Conservation (phyloP, 23 tunicate genomes). For the Diplosoma virens region DNA sequence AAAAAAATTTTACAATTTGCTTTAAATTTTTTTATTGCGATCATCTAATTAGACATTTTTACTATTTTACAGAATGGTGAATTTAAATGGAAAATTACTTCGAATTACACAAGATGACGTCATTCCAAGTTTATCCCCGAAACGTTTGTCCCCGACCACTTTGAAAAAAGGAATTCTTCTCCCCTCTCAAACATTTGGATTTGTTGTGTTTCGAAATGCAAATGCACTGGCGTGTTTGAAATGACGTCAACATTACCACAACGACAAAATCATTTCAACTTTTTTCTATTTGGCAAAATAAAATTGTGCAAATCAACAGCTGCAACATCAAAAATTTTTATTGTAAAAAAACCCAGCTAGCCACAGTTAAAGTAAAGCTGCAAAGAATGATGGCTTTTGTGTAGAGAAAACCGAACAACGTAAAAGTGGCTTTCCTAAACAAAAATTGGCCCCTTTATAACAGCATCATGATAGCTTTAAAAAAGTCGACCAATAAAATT, state of each 20-base stretch:
- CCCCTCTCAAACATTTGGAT: conserved; percentile 49
- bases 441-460: too few relatives aligned
- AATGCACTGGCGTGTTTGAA: conserved; percentile 42
- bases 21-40: too few relatives aligned
- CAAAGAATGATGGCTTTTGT: too few relatives aligned
- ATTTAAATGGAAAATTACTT: conserved; percentile 37
- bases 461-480: too few relatives aligned
- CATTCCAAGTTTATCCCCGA: conserved; percentile 38
- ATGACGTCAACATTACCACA: neutral
- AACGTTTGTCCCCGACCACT: neutral
- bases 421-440: too few relatives aligned
- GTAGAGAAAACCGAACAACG: too few relatives aligned
- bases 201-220: conserved; percentile 37
- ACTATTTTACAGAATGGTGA: conserved; percentile 12
- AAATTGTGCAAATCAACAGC: neutral
- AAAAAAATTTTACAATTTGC: too few relatives aligned
- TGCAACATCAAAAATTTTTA: neutral
- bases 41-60: neutral
- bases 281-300: neutral
- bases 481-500: too few relatives aligned
- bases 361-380: too few relatives aligned
- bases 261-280: neutral
- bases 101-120: conserved; percentile 11
- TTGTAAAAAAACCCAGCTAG: neutral
- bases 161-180: conserved; percentile 10